Conservation (phyloP, 2,888 invertebrate species). For the Euproctis similis region DNA sequence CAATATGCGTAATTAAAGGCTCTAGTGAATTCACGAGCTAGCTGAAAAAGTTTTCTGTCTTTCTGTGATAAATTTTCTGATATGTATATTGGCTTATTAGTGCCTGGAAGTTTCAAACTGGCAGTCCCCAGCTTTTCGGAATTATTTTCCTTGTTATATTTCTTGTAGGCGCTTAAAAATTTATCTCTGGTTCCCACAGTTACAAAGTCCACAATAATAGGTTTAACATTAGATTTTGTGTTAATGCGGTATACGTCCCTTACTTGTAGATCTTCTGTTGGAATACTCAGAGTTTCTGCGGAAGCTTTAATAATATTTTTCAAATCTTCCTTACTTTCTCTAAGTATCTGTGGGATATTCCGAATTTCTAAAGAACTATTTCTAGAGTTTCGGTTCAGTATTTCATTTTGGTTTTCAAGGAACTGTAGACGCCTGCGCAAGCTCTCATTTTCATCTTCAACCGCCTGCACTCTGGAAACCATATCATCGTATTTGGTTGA, state of each 20-base stretch:
- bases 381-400: neutral
- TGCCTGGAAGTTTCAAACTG: neutral
- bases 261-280: no score
- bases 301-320: no score
- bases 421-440: no score
- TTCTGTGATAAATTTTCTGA: neutral
- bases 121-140: neutral
- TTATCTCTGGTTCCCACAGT: neutral
- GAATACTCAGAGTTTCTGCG: no score
- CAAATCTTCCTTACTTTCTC: no score
- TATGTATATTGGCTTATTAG: conserved; percentile 2
- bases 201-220: neutral
- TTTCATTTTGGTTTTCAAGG: neutral
- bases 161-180: neutral
- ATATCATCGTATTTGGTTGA: neutral
- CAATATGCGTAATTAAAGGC: neutral
- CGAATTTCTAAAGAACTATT: no score
- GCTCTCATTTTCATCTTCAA: no score
- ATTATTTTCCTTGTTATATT: no score
- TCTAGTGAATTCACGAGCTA: neutral
- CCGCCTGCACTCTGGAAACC: neutral
- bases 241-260: no score
- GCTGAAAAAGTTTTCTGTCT: neutral
- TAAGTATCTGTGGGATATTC: no score
- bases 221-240: conserved; percentile 1